Evolutionary conservation across 2,113 vertebrate species (phyloP).

Genomic region (Chlamydotis undulata): DNA sequence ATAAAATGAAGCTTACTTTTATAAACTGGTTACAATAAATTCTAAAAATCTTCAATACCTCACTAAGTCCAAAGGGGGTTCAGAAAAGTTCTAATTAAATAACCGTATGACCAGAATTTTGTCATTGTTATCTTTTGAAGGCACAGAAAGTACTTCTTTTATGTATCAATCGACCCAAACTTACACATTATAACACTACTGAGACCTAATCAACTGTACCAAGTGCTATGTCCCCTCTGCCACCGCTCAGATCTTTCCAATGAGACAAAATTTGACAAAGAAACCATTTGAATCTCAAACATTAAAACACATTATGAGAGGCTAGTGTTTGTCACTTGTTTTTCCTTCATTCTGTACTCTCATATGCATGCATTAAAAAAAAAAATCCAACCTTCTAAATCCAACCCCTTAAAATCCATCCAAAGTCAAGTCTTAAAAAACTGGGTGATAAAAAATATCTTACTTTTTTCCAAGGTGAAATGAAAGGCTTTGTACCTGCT

Average conservation of each 20-base stretch:
- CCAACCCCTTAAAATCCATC: neutral
- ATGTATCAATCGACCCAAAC: neutral
- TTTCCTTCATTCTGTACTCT: neutral
- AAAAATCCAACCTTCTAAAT: neutral
- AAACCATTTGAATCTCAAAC: neutral
- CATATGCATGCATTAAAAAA: neutral
- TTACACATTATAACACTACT: neutral
- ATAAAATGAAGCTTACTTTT: conserved; percentile 51
- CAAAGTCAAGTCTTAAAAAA: neutral
- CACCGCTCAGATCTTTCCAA: neutral
- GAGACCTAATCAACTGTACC: neutral
- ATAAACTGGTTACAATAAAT: conserved; percentile 42
- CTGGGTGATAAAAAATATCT: neutral
- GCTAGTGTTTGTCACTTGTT: neutral
- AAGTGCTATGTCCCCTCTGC: neutral
- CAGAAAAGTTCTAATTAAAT: neutral
- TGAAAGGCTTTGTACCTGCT: conserved; percentile 13
- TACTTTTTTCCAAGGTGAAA: neutral
- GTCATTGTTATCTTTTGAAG: neutral
- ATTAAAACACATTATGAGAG: neutral
- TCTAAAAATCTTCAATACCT: conserved; percentile 22
- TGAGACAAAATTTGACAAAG: neutral
- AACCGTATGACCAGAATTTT: neutral
- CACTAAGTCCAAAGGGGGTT: conserved; percentile 14
- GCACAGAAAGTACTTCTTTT: neutral